A percentile compares a stretch with the other conserved stretches of the same genome.
Conservation (phyloP, 2,113 vertebrate species). For the Gallinago jamesoni region DNA sequence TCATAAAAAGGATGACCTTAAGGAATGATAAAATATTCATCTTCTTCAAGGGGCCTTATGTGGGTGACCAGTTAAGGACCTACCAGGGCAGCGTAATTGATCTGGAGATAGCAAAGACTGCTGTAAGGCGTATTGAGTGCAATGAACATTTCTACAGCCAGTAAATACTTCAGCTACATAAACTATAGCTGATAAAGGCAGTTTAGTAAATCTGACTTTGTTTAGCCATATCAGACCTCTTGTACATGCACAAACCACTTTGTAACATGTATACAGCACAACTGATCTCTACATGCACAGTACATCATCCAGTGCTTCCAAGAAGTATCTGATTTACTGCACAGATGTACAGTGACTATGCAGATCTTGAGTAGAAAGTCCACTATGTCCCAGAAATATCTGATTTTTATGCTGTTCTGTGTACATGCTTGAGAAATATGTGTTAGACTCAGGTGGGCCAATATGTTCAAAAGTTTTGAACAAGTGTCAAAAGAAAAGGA, state of each 20-base stretch:
- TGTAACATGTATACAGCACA: not conserved
- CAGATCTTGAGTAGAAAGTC: not conserved
- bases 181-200: not conserved
- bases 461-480: not conserved
- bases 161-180: not conserved
- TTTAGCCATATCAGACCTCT: not conserved
- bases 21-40: not conserved
- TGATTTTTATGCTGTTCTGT: not conserved
- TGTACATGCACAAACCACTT: not conserved
- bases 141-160: not conserved
- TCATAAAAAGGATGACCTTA: not conserved
- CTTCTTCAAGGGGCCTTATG: not conserved
- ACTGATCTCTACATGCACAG: accelerated
- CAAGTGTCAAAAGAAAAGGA: not conserved
- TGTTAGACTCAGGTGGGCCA: not conserved
- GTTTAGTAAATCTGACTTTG: not conserved
- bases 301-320: not conserved
- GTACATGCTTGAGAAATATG: not conserved
- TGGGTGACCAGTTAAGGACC: not conserved
- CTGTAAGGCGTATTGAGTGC: not conserved
- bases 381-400: not conserved
- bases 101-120: not conserved
- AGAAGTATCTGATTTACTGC: not conserved
- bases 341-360: not conserved
- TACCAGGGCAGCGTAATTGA: not conserved